Conservation (phyloP, 2,797 vertebrate species). For the Vultur gryphus region DNA sequence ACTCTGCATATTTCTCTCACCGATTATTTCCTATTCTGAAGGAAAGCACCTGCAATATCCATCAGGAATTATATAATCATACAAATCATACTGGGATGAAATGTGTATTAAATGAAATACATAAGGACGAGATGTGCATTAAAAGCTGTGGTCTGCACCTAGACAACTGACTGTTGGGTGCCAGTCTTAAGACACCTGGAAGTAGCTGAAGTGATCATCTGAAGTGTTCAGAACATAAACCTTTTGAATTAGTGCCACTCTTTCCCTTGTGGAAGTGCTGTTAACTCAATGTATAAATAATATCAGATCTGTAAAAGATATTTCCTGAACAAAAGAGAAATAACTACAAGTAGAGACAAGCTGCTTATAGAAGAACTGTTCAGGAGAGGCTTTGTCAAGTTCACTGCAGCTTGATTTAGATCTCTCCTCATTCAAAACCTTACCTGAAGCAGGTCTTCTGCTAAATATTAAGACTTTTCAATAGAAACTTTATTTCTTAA, state of each 20-base stretch:
- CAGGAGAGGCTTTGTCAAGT: not conserved
- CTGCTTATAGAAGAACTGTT: not conserved
- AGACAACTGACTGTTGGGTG: not conserved
- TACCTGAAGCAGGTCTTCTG: not conserved
- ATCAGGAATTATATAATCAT: not conserved
- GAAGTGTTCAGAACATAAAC: not conserved
- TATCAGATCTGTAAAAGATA: not conserved
- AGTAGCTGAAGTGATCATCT: not conserved
- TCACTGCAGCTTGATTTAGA: not conserved
- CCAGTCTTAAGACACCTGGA: not conserved
- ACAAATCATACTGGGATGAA: not conserved
- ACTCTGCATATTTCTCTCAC: accelerated
- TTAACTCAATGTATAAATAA: not conserved
- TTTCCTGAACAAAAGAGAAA: not conserved
- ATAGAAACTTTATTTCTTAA: not conserved
- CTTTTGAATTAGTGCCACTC: not conserved
- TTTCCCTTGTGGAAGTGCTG: not conserved
- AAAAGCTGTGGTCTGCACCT: not conserved
- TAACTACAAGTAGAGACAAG: not conserved
- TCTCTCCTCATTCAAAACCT: not conserved
- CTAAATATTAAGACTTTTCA: not conserved
- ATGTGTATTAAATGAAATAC: not conserved
- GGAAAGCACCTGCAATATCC: not conserved
- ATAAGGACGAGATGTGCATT: not conserved
- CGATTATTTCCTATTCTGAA: not conserved